Evolutionary conservation across 2,888 invertebrate genomes (phyloP), one percentile per base, ranked within the genome.

Genomic region (Aelia acuminata): DNA sequence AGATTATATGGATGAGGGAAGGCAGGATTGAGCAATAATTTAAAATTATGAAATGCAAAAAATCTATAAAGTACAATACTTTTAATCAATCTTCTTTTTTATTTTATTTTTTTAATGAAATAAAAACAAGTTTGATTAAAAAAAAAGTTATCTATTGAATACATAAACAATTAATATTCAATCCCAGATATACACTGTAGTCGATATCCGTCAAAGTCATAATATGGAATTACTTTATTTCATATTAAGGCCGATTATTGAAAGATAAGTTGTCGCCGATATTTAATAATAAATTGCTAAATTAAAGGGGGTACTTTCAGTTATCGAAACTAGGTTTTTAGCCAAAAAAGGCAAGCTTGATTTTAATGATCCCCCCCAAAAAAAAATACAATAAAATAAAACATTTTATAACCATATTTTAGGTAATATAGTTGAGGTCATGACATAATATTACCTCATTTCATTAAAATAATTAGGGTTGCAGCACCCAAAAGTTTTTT

Each of bases 11-110:
- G 22, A 75, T 22, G 39, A 80, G 13, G 43, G 43, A 13, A 43
- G 20, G 43, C 43, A 43, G 43, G 80, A 80, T 80, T 80, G 80
- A 43, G 80, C 80, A 80, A 80, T 80, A 39, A n/a, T 80, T 11
- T 80, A 80, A 39, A 80, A 43, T 43, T 80, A 80, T 80, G 10
- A 75, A 35, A 80, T 31, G 31, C 18, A 31, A 1, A 63, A 18
- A 57, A 57, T 26, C 5, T 63, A 5, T 31, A 57, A 22, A 26
- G 2, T 57, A 22, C 26, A 7, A 3, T 53, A 53, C 4, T n/a
- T n/a, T n/a, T n/a, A n/a, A n/a, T n/a, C n/a, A n/a, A n/a, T n/a
- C n/a, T n/a, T n/a, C n/a, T n/a, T n/a, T n/a, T n/a, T n/a, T n/a
- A n/a, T n/a, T n/a, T n/a, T n/a, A n/a, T n/a, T n/a, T n/a, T n/a